Conservation (phyloP, 2,797 vertebrate genomes). For the Artibeus lituratus region DNA sequence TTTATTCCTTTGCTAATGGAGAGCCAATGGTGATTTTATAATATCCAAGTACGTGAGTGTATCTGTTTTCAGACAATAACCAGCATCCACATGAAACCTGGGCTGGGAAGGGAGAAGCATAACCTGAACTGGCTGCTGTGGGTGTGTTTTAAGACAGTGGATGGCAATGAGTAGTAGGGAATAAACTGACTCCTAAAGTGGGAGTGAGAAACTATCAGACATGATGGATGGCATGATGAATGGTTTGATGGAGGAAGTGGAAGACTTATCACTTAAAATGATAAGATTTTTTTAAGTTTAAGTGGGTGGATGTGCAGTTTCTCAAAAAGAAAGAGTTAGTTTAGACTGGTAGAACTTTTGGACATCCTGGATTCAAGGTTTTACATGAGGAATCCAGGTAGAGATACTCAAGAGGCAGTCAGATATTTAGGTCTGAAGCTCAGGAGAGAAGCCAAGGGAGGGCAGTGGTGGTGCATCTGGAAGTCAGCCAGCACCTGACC, state of each 20-base stretch:
- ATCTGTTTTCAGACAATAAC: background rate
- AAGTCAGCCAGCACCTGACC: background rate
- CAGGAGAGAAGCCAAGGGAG: background rate
- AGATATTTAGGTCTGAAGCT: background rate
- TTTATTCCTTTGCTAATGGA: background rate
- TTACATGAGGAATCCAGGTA: background rate
- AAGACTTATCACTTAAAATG: background rate
- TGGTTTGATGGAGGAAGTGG: background rate
- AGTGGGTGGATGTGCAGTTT: background rate
- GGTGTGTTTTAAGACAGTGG: background rate
- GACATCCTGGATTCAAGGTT: background rate
- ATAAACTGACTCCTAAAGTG: background rate
- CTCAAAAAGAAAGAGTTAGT: background rate
- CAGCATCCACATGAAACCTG: background rate
- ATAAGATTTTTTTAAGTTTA: background rate
- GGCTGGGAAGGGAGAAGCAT: background rate
- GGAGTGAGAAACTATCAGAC: background rate
- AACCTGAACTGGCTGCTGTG: background rate
- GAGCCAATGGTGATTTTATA: background rate
- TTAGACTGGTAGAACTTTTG: background rate
- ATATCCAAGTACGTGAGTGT: background rate
- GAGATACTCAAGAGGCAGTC: background rate
- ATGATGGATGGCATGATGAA: background rate
- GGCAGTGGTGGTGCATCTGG: fast-evolving
- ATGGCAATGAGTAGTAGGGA: background rate